phyloP scores from a whole-genome alignment of 2,797 vertebrate species.

The Cyprinodon diabolis region DNA sequence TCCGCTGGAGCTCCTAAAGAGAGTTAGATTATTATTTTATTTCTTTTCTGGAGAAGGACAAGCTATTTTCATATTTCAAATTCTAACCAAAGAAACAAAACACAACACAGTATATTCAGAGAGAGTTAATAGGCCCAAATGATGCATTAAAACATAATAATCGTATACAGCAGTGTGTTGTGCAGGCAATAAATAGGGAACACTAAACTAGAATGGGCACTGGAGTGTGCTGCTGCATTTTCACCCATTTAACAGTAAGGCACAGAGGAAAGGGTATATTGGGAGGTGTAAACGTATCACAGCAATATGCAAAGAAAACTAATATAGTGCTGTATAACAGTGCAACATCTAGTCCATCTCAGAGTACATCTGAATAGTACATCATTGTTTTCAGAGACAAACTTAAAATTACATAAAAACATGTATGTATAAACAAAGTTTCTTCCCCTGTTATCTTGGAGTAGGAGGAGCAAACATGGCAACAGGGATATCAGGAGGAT shows the following conservation, averaged over 20 bases:
- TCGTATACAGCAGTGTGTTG: slow-evolving; percentile 7
- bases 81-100: slow-evolving; percentile 12
- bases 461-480: no score
- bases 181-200: slow-evolving; percentile 17
- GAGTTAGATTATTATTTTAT: slow-evolving; percentile 1
- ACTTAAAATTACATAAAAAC: no score
- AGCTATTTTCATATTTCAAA: background rate
- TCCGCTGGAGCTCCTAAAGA: slow-evolving; percentile 68
- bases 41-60: background rate
- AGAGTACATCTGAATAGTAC: background rate
- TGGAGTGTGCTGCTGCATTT: slow-evolving; percentile 16
- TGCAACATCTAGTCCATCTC: slow-evolving; percentile 10
- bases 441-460: no score
- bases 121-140: slow-evolving; percentile 9
- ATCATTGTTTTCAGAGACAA: no score
- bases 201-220: slow-evolving; percentile 9
- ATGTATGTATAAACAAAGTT: no score
- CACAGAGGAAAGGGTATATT: slow-evolving; percentile 13
- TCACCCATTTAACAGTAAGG: slow-evolving; percentile 14
- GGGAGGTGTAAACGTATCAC: slow-evolving; percentile 26
- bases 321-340: slow-evolving; percentile 17
- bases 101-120: slow-evolving; percentile 5
- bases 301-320: slow-evolving; percentile 17
- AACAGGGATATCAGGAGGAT: no score
- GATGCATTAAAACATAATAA: slow-evolving; percentile 16